These are phyloP conservation scores for Hippocampus mohnikei DNA, from an alignment of 2,113 vertebrate species.

Conservation along the genomic window DNA sequence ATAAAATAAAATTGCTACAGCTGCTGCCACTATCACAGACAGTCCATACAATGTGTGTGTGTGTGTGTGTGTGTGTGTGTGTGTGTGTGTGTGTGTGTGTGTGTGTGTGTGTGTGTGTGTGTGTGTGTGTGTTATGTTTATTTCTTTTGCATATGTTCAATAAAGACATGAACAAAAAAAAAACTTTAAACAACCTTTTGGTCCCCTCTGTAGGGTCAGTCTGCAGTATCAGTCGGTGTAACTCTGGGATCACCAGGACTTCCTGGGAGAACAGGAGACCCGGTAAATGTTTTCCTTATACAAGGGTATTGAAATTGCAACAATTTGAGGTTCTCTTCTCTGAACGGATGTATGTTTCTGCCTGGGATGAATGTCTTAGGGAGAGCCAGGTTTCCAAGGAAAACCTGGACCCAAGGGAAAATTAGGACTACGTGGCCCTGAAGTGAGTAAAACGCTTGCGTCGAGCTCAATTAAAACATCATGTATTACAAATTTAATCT, in stretches of 20 bases:
- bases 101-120: too few species aligned
- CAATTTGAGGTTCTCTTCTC: background rate
- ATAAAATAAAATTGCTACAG: background rate
- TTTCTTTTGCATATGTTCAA: too few species aligned
- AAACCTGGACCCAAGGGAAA: conserved; percentile 25
- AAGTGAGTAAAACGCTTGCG: conserved; percentile 26
- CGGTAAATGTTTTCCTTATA: conserved; percentile 27
- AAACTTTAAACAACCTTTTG: too few species aligned
- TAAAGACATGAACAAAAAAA: too few species aligned
- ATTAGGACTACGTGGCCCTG: conserved; percentile 20
- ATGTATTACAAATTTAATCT: background rate
- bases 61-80: too few species aligned
- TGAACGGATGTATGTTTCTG: background rate
- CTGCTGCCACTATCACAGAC: too few species aligned
- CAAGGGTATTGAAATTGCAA: too few species aligned
- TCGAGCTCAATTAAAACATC: background rate
- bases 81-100: too few species aligned
- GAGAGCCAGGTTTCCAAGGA: conserved; percentile 31
- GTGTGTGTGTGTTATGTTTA: too few species aligned
- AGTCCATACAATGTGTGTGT: too few species aligned
- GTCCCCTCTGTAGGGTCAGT: conserved; percentile 43
- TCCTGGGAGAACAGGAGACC: conserved; percentile 32
- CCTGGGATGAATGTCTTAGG: conserved; percentile 30
- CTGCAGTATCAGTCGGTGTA: background rate
- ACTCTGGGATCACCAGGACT: conserved; percentile 24